A percentile compares a stretch with the other conserved stretches of the same genome.
phyloP scores from a whole-genome alignment of 2,888 invertebrate species.

The Glaucopsyche alexis region DNA sequence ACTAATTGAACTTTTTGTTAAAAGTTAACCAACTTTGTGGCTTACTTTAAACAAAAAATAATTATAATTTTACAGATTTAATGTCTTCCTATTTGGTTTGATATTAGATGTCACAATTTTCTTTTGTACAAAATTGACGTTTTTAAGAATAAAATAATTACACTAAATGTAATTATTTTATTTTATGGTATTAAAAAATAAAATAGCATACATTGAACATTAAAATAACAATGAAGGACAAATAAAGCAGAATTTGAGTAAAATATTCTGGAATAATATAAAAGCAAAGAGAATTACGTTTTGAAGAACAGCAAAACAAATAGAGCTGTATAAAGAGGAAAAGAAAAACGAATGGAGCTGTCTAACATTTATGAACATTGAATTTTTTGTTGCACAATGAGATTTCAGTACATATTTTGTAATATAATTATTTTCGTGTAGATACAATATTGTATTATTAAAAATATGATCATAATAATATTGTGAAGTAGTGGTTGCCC shows the following conservation, averaged over 20 bases:
- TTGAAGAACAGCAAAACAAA: conserved; percentile 28
- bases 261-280: conserved; percentile 25
- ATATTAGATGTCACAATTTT: not conserved
- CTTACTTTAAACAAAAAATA: not conserved
- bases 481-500: no score
- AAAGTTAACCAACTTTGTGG: not conserved
- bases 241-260: conserved; percentile 15
- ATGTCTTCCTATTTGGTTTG: not conserved
- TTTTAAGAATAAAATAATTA: not conserved
- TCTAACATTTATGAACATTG: not conserved
- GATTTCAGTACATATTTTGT: not conserved
- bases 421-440: no score
- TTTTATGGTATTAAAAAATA: not conserved
- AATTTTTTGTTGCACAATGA: not conserved
- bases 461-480: no score
- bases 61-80: not conserved
- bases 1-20: not conserved
- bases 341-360: conserved; percentile 23
- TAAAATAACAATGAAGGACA: conserved; percentile 3
- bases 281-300: conserved; percentile 24
- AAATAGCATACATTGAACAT: not conserved
- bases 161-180: not conserved
- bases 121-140: not conserved
- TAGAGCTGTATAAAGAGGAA: conserved; percentile 19
- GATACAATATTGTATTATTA: no score